Evolutionary conservation across 2,113 vertebrate species (phyloP).

Genomic region (Seriola rivoliana): DNA sequence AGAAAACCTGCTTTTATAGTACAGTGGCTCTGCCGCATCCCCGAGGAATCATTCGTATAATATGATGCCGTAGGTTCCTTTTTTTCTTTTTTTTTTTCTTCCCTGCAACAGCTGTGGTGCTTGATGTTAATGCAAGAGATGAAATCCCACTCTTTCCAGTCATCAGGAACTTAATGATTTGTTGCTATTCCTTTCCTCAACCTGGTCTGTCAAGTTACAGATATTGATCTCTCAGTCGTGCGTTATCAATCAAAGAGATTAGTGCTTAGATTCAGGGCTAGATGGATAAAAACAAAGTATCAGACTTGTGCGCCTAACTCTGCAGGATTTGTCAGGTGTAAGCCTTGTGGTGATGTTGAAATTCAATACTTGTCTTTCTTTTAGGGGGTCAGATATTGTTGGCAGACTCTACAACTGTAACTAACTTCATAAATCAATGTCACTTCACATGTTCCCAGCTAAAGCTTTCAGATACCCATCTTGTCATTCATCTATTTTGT

Average conservation of each 20-base stretch:
- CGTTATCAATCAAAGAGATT: conserved; percentile 45
- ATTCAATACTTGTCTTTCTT: conserved; percentile 2
- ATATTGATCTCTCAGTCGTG: conserved; percentile 53
- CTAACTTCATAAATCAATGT: conserved; percentile 43
- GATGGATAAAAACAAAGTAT: conserved; percentile 31
- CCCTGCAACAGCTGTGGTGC: conserved; percentile 24
- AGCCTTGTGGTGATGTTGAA: background rate
- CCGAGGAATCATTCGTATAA: conserved; percentile 18
- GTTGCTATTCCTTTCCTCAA: conserved; percentile 46
- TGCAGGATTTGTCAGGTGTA: conserved; percentile 9
- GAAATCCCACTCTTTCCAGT: conserved; percentile 48
- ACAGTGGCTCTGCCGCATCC: conserved; percentile 14
- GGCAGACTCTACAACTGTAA: background rate
- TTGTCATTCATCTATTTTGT: conserved; percentile 28
- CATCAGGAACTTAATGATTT: conserved; percentile 48
- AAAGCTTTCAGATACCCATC: conserved; percentile 13
- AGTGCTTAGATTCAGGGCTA: conserved; percentile 16
- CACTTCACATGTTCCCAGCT: conserved; percentile 18
- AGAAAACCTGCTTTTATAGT: conserved; percentile 53
- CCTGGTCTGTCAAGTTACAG: conserved; percentile 29
- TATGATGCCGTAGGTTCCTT: conserved; percentile 18
- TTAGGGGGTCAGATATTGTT: conserved; percentile 13
- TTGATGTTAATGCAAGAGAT: conserved; percentile 44
- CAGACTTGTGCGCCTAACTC: background rate
- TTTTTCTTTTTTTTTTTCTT: background rate